Base-by-base conservation (phyloP, 2,888 invertebrate species). In the Brachynemurus nebulosus region DNA sequence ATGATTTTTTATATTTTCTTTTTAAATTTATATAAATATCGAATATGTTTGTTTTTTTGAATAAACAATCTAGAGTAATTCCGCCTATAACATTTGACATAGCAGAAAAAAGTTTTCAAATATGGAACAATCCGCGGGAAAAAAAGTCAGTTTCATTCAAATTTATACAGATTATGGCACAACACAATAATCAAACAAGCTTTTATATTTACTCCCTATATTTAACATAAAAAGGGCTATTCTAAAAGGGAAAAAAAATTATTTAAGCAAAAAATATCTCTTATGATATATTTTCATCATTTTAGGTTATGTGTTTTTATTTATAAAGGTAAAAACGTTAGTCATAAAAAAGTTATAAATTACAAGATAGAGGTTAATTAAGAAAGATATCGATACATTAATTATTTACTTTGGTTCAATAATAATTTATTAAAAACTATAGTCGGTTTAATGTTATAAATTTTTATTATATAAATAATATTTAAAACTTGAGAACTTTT, bases 101-200 rank as follows among this genome's bases (percentile, higher is more conserved):
- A 37, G 12, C 20, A 37, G 37, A 37, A 37, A 12, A 37, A 20
- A n/a, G n/a, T n/a, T n/a, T n/a, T n/a, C n/a, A n/a, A n/a, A n/a
- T n/a, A n/a, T n/a, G n/a, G n/a, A n/a, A n/a, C n/a, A n/a, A n/a
- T n/a, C n/a, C n/a, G n/a, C n/a, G n/a, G n/a, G n/a, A n/a, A n/a
- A n/a, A n/a, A n/a, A n/a, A n/a, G n/a, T n/a, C 17, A 18, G n/a
- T 18, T 7, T 36, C 7, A 36, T 36, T 36, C 12, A 36, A 36
- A 36, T 18, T 9, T 36, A 17, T 36, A 19, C 19, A 36, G 19
- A 36, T 36, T 40, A 42, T 42, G 42, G 42, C 42, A 42, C 42
- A 42, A 42, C 42, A 42, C 42, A 42, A 42, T 30, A 30, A 12
- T 19, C 18, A 41, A 42, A 42, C 42, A 42, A 42, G 33, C 17